These are phyloP conservation scores for Pogona vitticeps DNA, from an alignment of 2,113 vertebrate species.

Conservation along the genomic window DNA sequence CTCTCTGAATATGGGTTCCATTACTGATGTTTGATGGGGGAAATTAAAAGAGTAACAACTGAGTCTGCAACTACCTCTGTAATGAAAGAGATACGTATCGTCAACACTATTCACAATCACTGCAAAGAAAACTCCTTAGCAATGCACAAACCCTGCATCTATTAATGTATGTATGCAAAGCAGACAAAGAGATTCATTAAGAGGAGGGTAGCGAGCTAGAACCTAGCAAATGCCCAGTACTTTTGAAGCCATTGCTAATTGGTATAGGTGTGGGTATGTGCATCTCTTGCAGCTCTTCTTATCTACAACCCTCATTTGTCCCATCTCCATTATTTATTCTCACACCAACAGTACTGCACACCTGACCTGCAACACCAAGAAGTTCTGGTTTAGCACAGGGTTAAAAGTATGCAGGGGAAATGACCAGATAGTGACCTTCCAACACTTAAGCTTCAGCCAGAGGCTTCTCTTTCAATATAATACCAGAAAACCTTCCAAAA, in stretches of 20 bases:
- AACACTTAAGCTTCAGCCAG: too few species aligned
- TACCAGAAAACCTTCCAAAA: neutral
- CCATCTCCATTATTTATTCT: too few species aligned
- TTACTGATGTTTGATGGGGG: neutral
- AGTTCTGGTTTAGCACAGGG: too few species aligned
- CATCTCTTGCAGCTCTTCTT: too few species aligned
- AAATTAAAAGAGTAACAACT: neutral
- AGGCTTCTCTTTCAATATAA: neutral
- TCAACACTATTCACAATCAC: neutral
- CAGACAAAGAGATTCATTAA: neutral
- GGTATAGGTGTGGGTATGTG: too few species aligned
- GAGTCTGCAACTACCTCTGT: neutral
- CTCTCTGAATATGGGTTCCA: neutral
- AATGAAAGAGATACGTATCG: neutral
- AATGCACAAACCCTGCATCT: neutral
- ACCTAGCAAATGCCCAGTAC: neutral
- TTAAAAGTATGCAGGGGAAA: too few species aligned
- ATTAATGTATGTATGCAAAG: too few species aligned
- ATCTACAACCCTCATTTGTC: too few species aligned
- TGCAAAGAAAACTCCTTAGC: neutral
- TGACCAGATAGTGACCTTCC: too few species aligned
- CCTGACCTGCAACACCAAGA: too few species aligned
- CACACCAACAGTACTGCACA: too few species aligned
- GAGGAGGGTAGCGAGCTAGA: neutral
- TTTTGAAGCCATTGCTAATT: neutral